phyloP scores from a whole-genome alignment of 1,140 invertebrate genomes.

The Drosophila sturtevanti region DNA sequence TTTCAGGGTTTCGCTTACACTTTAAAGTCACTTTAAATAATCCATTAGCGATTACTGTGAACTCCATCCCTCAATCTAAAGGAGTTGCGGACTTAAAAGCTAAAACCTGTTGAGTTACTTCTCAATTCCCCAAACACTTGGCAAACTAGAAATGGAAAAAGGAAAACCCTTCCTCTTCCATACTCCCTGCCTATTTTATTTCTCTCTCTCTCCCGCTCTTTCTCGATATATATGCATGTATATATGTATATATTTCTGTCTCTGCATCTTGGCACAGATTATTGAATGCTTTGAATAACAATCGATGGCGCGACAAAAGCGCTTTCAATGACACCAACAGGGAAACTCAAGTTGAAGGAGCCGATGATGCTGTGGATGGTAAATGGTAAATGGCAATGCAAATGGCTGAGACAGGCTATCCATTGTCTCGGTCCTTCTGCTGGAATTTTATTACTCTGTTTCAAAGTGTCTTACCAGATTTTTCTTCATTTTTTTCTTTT shows the following conservation, averaged over 20 bases:
- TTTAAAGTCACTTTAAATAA: constrained; percentile 78
- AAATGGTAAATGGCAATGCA: constrained; percentile 39
- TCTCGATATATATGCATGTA: not conserved
- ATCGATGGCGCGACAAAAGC: constrained; percentile 75
- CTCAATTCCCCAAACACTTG: constrained; percentile 82
- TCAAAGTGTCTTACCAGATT: constrained; percentile 26
- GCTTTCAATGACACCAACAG: constrained; percentile 15
- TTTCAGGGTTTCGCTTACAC: constrained; percentile 3
- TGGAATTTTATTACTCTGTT: constrained; percentile 70
- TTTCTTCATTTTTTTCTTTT: constrained; percentile 8
- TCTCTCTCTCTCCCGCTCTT: constrained; percentile 23
- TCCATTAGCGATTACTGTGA: constrained; percentile 67
- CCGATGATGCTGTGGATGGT: constrained; percentile 40
- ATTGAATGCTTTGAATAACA: constrained; percentile 80
- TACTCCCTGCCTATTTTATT: constrained; percentile 36
- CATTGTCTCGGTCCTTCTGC: constrained; percentile 39
- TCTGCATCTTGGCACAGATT: constrained; percentile 66
- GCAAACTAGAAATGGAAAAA: constrained; percentile 63
- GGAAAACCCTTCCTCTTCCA: constrained; percentile 11
- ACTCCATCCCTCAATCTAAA: constrained; percentile 10
- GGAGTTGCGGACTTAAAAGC: constrained; percentile 77
- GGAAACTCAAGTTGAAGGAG: constrained; percentile 1
- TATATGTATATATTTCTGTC: too few species aligned
- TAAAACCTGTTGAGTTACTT: constrained; percentile 82
- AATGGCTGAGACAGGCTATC: constrained; percentile 46